Conservation (phyloP, 2,113 vertebrate genomes). For the Charadrius vociferus region DNA sequence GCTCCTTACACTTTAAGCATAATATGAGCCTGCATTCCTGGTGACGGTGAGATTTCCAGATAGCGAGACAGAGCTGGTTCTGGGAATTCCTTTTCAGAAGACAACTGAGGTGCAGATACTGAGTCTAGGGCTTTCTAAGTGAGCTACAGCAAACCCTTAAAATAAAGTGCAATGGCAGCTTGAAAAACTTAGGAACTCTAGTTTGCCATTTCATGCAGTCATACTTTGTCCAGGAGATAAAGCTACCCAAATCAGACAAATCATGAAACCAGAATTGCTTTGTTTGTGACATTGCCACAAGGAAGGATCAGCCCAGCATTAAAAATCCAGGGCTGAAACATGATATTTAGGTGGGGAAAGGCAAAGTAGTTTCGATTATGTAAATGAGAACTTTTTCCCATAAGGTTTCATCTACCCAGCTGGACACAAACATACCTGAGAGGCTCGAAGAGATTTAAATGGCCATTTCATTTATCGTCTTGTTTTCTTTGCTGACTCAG, state of each 20-base stretch:
- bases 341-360: neutral
- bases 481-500: neutral
- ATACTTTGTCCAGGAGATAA: neutral
- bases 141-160: neutral
- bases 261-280: neutral
- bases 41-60: neutral
- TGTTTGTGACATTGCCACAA: neutral
- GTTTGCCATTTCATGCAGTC: neutral
- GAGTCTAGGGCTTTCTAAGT: neutral
- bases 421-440: neutral
- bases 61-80: neutral
- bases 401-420: neutral
- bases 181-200: neutral
- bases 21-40: neutral
- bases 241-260: neutral
- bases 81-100: neutral
- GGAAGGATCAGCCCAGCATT: neutral
- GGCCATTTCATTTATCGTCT: neutral
- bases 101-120: neutral
- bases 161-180: neutral
- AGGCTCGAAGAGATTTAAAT: neutral
- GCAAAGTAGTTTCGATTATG: neutral
- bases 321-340: neutral
- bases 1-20: neutral
- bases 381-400: neutral